Evolutionary conservation across 1,140 invertebrate genomes (phyloP).

Genomic region (Cecropterus lyciades): DNA sequence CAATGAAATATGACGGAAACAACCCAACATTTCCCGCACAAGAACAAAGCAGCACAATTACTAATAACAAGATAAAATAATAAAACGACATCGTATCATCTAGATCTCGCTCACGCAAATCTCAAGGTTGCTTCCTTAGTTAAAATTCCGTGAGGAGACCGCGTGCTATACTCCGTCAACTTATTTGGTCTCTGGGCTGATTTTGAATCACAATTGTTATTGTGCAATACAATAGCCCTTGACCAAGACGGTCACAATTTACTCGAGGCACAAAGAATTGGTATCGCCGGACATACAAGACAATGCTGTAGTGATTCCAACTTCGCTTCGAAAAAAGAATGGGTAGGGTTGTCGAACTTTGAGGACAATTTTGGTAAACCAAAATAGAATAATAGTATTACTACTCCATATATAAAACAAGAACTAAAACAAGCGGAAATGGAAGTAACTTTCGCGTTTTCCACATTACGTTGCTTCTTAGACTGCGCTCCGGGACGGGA

Average conservation of each 20-base stretch:
- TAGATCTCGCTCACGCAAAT: conserved; percentile 60
- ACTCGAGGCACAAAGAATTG: conserved; percentile 37
- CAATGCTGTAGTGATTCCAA: conserved; percentile 39
- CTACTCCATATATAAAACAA: too few species aligned
- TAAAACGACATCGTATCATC: conserved; percentile 46
- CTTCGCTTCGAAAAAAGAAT: conserved; percentile 17
- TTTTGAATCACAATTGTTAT: conserved; percentile 74
- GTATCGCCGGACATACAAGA: conserved; percentile 13
- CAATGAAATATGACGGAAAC: neutral
- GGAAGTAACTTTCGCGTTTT: too few species aligned
- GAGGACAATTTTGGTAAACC: too few species aligned
- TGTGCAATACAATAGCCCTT: conserved; percentile 69
- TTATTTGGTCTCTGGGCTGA: conserved; percentile 67
- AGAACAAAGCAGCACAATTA: neutral
- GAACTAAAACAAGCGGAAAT: too few species aligned
- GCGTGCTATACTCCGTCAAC: conserved; percentile 60
- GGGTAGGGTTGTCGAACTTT: neutral
- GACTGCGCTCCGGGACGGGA: too few species aligned
- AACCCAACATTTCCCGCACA: neutral
- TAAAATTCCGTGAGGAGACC: conserved; percentile 65
- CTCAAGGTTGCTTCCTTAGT: conserved; percentile 54
- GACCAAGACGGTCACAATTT: conserved; percentile 45
- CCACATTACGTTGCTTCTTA: too few species aligned
- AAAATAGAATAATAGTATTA: too few species aligned
- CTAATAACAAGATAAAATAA: conserved; percentile 24